A percentile compares a stretch with the other conserved stretches of the same genome.
Conservation (phyloP, 2,113 vertebrate genomes). For the Eleginops maclovinus region DNA sequence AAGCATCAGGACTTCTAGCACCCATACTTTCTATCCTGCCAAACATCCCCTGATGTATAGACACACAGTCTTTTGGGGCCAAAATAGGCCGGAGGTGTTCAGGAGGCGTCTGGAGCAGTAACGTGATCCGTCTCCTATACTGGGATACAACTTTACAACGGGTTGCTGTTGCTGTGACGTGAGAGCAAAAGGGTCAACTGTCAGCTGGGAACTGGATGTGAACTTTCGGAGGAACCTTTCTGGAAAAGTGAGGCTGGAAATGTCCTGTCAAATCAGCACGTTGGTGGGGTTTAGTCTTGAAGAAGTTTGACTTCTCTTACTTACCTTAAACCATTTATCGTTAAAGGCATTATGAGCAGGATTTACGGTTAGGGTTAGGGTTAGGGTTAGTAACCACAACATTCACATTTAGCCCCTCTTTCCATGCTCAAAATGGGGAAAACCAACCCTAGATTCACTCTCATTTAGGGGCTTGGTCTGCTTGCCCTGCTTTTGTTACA, state of each 20-base stretch:
- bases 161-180: slow-evolving; percentile 41
- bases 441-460: too few relatives aligned
- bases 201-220: slow-evolving; percentile 40
- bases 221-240: slow-evolving; percentile 34
- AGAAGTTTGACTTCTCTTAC: not conserved
- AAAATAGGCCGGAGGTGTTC: slow-evolving; percentile 50
- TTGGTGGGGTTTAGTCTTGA: not conserved
- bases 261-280: not conserved
- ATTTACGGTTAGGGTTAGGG: too few relatives aligned
- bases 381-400: too few relatives aligned
- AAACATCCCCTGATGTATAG: slow-evolving; percentile 10
- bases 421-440: too few relatives aligned
- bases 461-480: too few relatives aligned
- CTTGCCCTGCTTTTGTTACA: too few relatives aligned
- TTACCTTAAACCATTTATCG: not conserved
- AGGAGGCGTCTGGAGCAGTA: slow-evolving; percentile 44
- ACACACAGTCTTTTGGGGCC: slow-evolving; percentile 19
- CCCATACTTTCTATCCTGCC: not conserved
- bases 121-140: slow-evolving; percentile 56
- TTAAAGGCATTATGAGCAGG: too few relatives aligned
- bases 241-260: not conserved
- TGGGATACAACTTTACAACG: slow-evolving; percentile 62
- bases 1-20: not conserved
- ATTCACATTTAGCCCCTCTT: too few relatives aligned
- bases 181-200: slow-evolving; percentile 25